Evolutionary conservation across 2,113 vertebrate genomes (phyloP), one percentile per base, ranked within the genome.

Genomic region (Istiophorus platypterus): DNA sequence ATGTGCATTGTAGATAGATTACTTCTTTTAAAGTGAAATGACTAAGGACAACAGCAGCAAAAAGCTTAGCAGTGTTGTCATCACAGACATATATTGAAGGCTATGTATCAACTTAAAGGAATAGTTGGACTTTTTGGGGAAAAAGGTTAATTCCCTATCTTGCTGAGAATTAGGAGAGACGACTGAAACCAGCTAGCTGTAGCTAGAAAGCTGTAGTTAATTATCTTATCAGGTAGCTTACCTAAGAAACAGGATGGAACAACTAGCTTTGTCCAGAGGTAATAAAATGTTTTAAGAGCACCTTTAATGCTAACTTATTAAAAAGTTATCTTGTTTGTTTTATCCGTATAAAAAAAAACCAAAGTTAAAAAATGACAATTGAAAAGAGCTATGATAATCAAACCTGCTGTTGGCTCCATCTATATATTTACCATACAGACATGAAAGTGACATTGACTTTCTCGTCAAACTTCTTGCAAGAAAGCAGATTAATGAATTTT

Each of bases 1-100:
- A 49, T 39, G 15, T 8, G 7, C 1, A 3, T 51, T 71, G 69
- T 26, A 67, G 6, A 66, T 42, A 61, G 0, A 26, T 10, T 18
- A 29, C 39, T 72, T 42, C 26, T 24, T 81, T 51, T 39, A 31
- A 74, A 61, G 42, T 52, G 1, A 37, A 47, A 54, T 39, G 14
- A 41, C 20, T 58, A 72, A 78, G 72, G 80, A 82, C 85, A 85
- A 59, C 10, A 5, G 80, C 71, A 68, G 75, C 49, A 79, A 62
- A 49, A 34, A 41, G 37, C n/a, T 66, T 37, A 45, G 63, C 67
- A 54, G 13, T 3, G 42, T 72, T n/a, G 58, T 82, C 58, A 52
- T 11, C 51, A 67, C 47, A 47, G n/a, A 39, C 15, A 52, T 4
- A 34, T 1, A 41, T 9, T 12, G 18, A 66, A 17, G 37, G 4